phyloP scores from a whole-genome alignment of 2,888 invertebrate species.

The Zeuzera pyrina region DNA sequence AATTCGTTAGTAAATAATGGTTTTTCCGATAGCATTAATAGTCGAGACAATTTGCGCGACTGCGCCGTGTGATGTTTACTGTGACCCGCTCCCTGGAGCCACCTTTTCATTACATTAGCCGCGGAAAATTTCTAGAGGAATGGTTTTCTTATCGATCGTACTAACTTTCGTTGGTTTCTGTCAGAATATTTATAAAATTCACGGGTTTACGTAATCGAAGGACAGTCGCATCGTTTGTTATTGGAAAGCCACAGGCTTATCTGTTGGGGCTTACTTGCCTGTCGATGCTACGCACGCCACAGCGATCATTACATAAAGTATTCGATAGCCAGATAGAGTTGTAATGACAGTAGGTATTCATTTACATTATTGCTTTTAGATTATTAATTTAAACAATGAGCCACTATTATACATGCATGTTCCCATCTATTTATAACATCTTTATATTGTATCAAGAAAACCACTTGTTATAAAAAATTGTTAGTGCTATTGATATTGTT shows the following conservation, averaged over 20 bases:
- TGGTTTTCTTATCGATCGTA: slow-evolving; percentile 48
- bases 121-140: slow-evolving; percentile 35
- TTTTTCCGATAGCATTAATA: slow-evolving; percentile 40
- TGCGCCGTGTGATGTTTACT: slow-evolving; percentile 52
- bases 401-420: too few relatives aligned
- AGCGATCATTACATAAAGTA: slow-evolving; percentile 37
- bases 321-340: too few relatives aligned
- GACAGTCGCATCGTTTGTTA: slow-evolving; percentile 39
- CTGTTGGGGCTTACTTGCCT: slow-evolving; percentile 29
- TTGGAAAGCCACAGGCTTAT: slow-evolving; percentile 33
- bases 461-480: too few relatives aligned
- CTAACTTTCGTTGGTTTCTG: slow-evolving; percentile 24
- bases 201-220: slow-evolving; percentile 59
- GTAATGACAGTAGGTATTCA: too few relatives aligned
- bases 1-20: slow-evolving; percentile 41
- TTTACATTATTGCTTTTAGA: too few relatives aligned
- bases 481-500: too few relatives aligned
- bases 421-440: too few relatives aligned
- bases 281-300: slow-evolving; percentile 15
- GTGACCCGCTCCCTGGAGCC: slow-evolving; percentile 15
- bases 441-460: too few relatives aligned
- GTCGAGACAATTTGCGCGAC: slow-evolving; percentile 39
- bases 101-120: slow-evolving; percentile 40
- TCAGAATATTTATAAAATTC: slow-evolving; percentile 48
- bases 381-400: too few relatives aligned